Evolutionary conservation across 1,140 invertebrate genomes (phyloP), one percentile per base, ranked within the genome.

Genomic region (Drosophila sp.): DNA sequence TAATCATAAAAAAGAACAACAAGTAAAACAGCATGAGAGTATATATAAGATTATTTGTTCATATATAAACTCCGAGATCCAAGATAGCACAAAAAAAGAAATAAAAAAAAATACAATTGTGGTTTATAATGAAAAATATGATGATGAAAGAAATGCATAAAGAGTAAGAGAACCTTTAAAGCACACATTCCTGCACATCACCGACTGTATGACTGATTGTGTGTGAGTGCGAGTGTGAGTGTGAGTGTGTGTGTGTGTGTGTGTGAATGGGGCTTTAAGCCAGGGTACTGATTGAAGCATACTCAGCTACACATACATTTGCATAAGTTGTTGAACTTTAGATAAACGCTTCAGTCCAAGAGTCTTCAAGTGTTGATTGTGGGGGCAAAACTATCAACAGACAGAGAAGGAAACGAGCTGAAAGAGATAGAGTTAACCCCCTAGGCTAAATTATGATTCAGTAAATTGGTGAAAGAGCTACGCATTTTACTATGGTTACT

Each of bases 301-400:
- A 72, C 78, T 78, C 78, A 32, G 27, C 71, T 62, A 58, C 65
- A 69, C 64, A 62, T 54, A 64, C 65, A 66, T 87, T 89, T 86
- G 78, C 82, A 87, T 82, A 87, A 87, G 82, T 87, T 86, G 82
- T 86, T 86, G 82, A 86, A 86, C 82, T 86, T 82, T 79, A 82
- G 82, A 87, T 87, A 87, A 87, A 89, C 64, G 82, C 46, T 86
- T 57, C 51, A 70, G 70, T 61, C 48, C 16, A 53, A 53, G 56
- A 54, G 58, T 69, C 58, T 61, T 59, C 57, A 48, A 73, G 71
- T 69, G 59, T 76, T 67, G 43, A 71, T 72, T 79, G 77, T 65
- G 64, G 58, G 67, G 78, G 50, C 59, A 75, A 81, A 81, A 62
- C 78, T 69, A 81, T 81, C 78, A 29, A 34, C 27, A 56, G 36